phyloP scores from a whole-genome alignment of 2,797 vertebrate genomes.

The Hemibagrus guttatus region DNA sequence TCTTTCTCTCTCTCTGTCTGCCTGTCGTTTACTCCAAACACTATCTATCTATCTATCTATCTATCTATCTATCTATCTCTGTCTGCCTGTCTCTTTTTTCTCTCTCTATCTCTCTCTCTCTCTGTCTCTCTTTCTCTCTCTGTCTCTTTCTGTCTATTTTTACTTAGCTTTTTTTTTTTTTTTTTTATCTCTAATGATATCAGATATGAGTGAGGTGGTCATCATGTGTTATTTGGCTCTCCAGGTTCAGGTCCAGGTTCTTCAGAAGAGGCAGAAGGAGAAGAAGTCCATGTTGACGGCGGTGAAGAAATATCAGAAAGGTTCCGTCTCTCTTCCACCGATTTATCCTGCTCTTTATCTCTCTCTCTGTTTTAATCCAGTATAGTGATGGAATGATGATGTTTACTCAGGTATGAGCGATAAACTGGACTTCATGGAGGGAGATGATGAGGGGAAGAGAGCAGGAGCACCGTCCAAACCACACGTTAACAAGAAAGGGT shows the following conservation, averaged over 20 bases:
- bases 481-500: slow-evolving; percentile 79
- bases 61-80: too few relatives aligned
- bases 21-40: too few relatives aligned
- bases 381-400: background rate
- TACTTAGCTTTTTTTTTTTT: too few relatives aligned
- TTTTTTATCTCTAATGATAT: background rate
- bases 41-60: too few relatives aligned
- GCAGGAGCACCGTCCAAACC: slow-evolving; percentile 55
- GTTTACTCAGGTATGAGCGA: slow-evolving; percentile 87
- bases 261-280: slow-evolving; percentile 94
- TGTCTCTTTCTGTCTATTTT: too few relatives aligned
- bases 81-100: too few relatives aligned
- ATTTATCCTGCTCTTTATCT: background rate
- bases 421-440: slow-evolving; percentile 95
- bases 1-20: too few relatives aligned
- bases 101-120: too few relatives aligned
- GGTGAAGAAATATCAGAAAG: slow-evolving; percentile 98
- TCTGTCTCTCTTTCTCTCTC: too few relatives aligned
- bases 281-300: slow-evolving; percentile 92
- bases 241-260: slow-evolving; percentile 91
- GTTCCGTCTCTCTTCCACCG: slow-evolving; percentile 63
- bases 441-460: slow-evolving; percentile 77
- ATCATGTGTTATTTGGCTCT: background rate
- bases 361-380: too few relatives aligned
- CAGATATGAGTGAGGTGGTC: too few relatives aligned